These are phyloP conservation scores for Pseudanteris insignis DNA, from an alignment of 2,888 invertebrate genomes.

Conservation along the genomic window DNA sequence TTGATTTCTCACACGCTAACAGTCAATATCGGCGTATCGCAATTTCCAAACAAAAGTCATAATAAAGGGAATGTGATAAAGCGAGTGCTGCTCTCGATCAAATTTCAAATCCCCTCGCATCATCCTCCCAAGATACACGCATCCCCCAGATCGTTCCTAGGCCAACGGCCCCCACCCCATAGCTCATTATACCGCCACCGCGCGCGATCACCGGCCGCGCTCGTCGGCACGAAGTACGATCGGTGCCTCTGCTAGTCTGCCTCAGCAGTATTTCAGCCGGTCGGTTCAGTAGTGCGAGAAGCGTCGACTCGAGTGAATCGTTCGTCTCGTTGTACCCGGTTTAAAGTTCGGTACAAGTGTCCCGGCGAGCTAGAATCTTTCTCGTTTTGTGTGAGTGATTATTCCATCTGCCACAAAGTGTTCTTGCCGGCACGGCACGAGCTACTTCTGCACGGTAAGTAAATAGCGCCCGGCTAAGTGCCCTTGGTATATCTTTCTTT, in stretches of 20 bases:
- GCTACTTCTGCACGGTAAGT: slow-evolving; percentile 26
- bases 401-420: slow-evolving; percentile 9
- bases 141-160: slow-evolving; percentile 25
- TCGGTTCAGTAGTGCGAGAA: slow-evolving; percentile 48
- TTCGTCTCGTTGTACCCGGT: slow-evolving; percentile 1
- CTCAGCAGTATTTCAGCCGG: slow-evolving; percentile 21
- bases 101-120: no score
- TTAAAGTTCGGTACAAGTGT: slow-evolving; percentile 1
- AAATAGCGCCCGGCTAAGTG: neutral
- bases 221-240: slow-evolving; percentile 10
- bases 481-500: slow-evolving; percentile 5
- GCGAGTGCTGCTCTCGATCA: no score
- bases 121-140: slow-evolving; percentile 9
- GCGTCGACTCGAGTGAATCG: slow-evolving; percentile 42
- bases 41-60: no score
- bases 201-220: slow-evolving; percentile 20
- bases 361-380: slow-evolving; percentile 4
- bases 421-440: slow-evolving; percentile 17
- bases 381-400: slow-evolving; percentile 4
- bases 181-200: slow-evolving; percentile 31
- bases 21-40: no score
- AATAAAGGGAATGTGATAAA: no score
- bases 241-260: slow-evolving; percentile 6
- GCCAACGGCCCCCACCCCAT: slow-evolving; percentile 13
- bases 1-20: no score